Base-by-base conservation (phyloP, 1,140 invertebrate species). In the Panagrolaimus sp. region DNA sequence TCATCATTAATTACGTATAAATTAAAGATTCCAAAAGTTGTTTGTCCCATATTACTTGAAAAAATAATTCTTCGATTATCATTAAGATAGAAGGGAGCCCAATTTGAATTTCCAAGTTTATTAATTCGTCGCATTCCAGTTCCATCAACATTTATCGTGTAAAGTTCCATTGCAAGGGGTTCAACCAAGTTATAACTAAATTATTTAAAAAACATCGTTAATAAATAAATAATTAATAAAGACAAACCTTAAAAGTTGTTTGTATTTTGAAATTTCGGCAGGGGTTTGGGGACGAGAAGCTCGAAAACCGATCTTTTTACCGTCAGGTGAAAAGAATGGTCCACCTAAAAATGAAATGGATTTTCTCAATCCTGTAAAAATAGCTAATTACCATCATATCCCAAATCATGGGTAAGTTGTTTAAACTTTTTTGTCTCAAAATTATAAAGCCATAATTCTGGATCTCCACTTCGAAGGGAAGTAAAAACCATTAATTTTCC, bases 131-230 rank as follows among this genome's bases (percentile, higher is more conserved):
- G 28, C 15, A 72, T 21, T 1, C 67, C 66, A 44, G 45, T 67
- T 10, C 73, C 73, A 38, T 76, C 73, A 28, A 75, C 63, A 45
- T 71, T 75, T 10, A 75, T 70, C 9, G 47, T 47, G 43, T 63
- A 72, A 24, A 75, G 46, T 55, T 75, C 73, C 73, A 75, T 75
- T 38, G 62, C 73, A 12, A 76, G n/a, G 7, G 73, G 73, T 52
- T 66, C 63, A 24, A 75, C 73, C 43, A 75, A 43, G 63, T 74
- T 58, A 28, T 73, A 73, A 43, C 71, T 73, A 28, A 48, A 73
- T 15, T 4, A 46, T 44, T 28, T n/a, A n/a, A n/a, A 66, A 46
- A 1, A 0, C 9, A 21, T 46, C 9, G 5, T 15, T 28, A 14
- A 7, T 3, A 66, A 65, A 17, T 1, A 0, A 0, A 48, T 66